Percentiles rank a stretch among this genome's conserved stretches.
Conservation (phyloP, 1,140 invertebrate genomes). For the Stegodyphus dumicola region DNA sequence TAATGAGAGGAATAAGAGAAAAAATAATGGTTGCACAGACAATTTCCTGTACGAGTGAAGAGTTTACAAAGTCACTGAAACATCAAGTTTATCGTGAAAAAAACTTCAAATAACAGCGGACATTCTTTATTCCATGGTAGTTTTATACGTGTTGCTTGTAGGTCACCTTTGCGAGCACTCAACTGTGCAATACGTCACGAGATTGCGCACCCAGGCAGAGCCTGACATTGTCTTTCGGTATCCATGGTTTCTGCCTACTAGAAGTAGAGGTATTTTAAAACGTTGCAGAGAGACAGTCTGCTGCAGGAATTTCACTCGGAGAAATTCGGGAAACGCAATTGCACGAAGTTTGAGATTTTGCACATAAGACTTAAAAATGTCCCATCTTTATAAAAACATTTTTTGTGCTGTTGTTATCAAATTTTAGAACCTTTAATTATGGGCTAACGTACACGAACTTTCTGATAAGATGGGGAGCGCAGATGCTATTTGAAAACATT, state of each 20-base stretch:
- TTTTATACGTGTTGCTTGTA: constrained; percentile 48
- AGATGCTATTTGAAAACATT: too few relatives aligned
- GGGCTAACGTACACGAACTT: too few relatives aligned
- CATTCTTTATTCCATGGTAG: constrained; percentile 50
- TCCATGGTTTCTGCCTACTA: constrained; percentile 48
- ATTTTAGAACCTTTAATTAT: too few relatives aligned
- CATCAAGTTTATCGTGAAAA: constrained; percentile 49
- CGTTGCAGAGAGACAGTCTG: background rate
- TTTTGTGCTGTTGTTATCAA: too few relatives aligned
- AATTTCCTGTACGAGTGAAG: constrained; percentile 47
- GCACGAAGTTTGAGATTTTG: too few relatives aligned
- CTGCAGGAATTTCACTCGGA: background rate
- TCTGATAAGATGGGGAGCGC: too few relatives aligned
- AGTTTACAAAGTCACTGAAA: constrained; percentile 59
- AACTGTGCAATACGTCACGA: constrained; percentile 52
- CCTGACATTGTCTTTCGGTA: constrained; percentile 54
- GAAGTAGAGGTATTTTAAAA: constrained; percentile 46
- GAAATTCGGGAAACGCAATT: background rate
- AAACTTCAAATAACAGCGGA: constrained; percentile 20
- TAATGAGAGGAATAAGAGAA: constrained; percentile 35
- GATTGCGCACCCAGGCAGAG: constrained; percentile 13
- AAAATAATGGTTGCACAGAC: constrained; percentile 22
- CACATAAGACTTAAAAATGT: too few relatives aligned
- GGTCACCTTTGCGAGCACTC: constrained; percentile 54
- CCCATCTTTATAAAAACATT: too few relatives aligned